Evolutionary conservation across 2,113 vertebrate species (phyloP).

Genomic region (Callocephalon fimbriatum): DNA sequence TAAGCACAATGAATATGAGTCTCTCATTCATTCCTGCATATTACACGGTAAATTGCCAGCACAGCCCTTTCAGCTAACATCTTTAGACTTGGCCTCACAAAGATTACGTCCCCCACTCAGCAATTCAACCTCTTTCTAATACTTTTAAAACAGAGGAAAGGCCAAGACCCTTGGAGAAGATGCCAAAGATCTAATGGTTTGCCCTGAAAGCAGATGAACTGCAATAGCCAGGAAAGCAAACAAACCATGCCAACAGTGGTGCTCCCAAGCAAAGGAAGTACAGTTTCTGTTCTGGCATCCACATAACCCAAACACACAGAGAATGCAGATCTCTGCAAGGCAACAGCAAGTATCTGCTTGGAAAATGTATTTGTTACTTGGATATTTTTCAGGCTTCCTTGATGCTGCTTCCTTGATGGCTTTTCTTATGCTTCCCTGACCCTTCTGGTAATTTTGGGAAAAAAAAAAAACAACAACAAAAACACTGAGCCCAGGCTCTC

Average conservation of each 20-base stretch:
- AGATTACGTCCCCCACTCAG: slow-evolving; percentile 6
- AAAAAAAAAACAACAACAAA: background rate
- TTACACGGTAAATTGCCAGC: background rate
- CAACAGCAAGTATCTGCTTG: background rate
- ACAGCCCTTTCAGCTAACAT: slow-evolving; percentile 40
- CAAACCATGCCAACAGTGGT: slow-evolving; percentile 20
- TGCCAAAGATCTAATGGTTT: slow-evolving; percentile 39
- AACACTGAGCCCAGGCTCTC: background rate
- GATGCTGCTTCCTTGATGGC: background rate
- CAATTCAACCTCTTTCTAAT: slow-evolving; percentile 44
- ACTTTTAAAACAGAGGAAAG: slow-evolving; percentile 47
- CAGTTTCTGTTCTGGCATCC: slow-evolving; percentile 35
- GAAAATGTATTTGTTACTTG: background rate
- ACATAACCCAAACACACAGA: background rate
- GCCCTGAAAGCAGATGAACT: slow-evolving; percentile 48
- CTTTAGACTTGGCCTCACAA: slow-evolving; percentile 47
- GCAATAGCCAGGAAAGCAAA: slow-evolving; percentile 7
- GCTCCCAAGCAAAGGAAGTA: slow-evolving; percentile 26
- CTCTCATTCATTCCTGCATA: slow-evolving; percentile 21
- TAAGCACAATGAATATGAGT: slow-evolving; percentile 46
- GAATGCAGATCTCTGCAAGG: background rate
- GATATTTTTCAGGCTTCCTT: background rate
- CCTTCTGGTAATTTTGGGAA: background rate
- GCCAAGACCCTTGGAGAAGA: slow-evolving; percentile 32
- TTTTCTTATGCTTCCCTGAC: background rate